Base-by-base conservation (phyloP, 2,888 invertebrate genomes). In the Acrobeloides nanus region DNA sequence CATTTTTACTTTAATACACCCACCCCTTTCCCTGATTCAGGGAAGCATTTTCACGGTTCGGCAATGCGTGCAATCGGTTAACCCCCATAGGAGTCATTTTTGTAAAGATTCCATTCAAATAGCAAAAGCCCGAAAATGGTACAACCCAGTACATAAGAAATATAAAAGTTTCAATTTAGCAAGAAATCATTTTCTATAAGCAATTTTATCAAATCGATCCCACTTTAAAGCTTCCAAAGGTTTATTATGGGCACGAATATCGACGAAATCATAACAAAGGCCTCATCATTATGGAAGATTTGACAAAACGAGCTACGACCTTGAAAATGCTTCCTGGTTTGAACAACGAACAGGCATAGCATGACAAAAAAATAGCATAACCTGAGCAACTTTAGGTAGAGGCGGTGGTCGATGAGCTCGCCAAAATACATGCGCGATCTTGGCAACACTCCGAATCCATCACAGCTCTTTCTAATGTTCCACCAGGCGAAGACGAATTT, bases 231-330 rank as follows among this genome's bases (percentile, higher is more conserved):
- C 37, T 59, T 17, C 59, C 59, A 5, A 48, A 46, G 26, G 48
- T 47, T 25, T 59, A 60, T 33, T 59, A 53, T 38, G 59, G 57
- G 17, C 29, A 38, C 32, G 51, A 49, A 18, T 58, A 51, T 42
- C 32, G 40, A 8, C 15, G 31, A 17, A 24, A 31, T 31, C 46
- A 57, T 32, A 31, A 31, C n/a, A 27, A 47, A 23, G 59, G 59
- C 4, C 20, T 62, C 21, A 49, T 59, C 15, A 48, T 59, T 23
- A 59, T 59, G 53, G 59, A 59, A 25, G 59, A 59, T 31, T 26
- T 59, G 24, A 57, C 49, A 1, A 33, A 18, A 6, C 15, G 15
- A 27, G 51, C 47, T 8, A 33, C n/a, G 26, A 51, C 51, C 23
- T 32, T 51, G 8, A 42, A 45, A 17, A 41, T 59, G 40, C 37